These are phyloP conservation scores for Lacerta bilineata DNA, from an alignment of 2,797 vertebrate species.

Conservation along the genomic window DNA sequence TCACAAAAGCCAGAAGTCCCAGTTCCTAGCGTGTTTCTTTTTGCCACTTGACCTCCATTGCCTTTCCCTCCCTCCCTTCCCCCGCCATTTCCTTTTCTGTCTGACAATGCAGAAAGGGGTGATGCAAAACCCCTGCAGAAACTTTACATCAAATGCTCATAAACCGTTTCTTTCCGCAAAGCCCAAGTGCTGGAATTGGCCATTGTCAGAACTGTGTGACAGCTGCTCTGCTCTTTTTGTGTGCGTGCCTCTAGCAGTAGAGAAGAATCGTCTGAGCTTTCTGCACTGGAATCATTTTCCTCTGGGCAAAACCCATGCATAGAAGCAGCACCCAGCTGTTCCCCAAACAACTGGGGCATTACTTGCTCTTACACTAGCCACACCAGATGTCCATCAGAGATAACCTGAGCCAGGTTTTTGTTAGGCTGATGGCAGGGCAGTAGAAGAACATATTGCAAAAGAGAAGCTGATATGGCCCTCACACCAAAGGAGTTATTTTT, in stretches of 20 bases:
- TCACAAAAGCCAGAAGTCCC: slow-evolving; percentile 9
- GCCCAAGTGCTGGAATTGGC: slow-evolving; percentile 30
- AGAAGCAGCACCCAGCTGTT: slow-evolving; percentile 54
- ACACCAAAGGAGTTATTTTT: slow-evolving; percentile 66
- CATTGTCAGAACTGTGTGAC: slow-evolving; percentile 48
- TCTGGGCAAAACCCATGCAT: slow-evolving; percentile 24
- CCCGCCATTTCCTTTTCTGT: slow-evolving; percentile 2
- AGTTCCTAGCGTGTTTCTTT: neutral
- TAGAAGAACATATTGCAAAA: slow-evolving; percentile 53
- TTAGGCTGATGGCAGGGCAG: slow-evolving; percentile 31
- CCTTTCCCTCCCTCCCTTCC: neutral
- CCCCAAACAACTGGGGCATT: slow-evolving; percentile 36
- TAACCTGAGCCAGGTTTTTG: slow-evolving; percentile 19
- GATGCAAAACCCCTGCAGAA: slow-evolving; percentile 24
- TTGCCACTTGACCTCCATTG: slow-evolving; percentile 3
- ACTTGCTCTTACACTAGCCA: slow-evolving; percentile 26
- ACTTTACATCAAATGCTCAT: slow-evolving; percentile 16
- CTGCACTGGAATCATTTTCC: slow-evolving; percentile 31
- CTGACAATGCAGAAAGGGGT: slow-evolving; percentile 23
- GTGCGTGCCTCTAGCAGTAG: slow-evolving; percentile 45
- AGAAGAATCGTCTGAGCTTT: slow-evolving; percentile 41
- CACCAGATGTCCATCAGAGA: slow-evolving; percentile 49
- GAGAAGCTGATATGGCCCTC: slow-evolving; percentile 16
- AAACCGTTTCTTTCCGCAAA: slow-evolving; percentile 35
- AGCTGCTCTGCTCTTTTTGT: slow-evolving; percentile 35